Evolutionary conservation across 1,140 invertebrate genomes (phyloP), one percentile per base, ranked within the genome.

Genomic region (Ostrea denselamellosa): DNA sequence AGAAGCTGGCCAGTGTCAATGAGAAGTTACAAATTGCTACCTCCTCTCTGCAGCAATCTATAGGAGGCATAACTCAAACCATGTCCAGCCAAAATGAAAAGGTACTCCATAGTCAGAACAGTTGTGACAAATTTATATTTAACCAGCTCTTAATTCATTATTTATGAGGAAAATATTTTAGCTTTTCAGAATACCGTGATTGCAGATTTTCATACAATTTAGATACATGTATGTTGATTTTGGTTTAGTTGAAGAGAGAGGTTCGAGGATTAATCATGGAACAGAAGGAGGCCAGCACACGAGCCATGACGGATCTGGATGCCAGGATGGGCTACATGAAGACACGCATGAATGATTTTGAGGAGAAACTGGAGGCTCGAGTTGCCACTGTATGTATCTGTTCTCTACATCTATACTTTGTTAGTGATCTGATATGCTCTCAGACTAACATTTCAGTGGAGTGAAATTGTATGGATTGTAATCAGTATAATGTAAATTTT

Each of bases 1-100:
- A 94, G 65, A 93, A 92, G 86, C 71, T 94, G 28, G 88, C 90
- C 68, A 90, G 91, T 86, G 85, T 94, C 8, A 93, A 94, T 85
- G 93, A 95, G 83, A 95, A 95, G 83, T 65, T 95, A 44, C 90
- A 91, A 52, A 82, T 94, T 28, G 94, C 93, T 12, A 93, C 93
- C 44, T 89, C 92, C 7, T 92, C 93, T 19, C 86, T 95, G 62
- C 93, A 94, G 87, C 92, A 94, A 82, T 92, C 94, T 52, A 92
- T 95, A 71, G 93, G 93, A 22, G 93, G 93, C 28, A 89, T 93
- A 2, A 91, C 90, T n/a, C 90, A 91, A n/a, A 88, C 93, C 12
- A 62, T 94, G 44, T 53, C 65, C 34, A 86, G 71, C 22, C 90
- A 92, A n/a, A 89, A 83, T 52, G 93, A 94, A 51, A 93, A 92